Base-by-base conservation (phyloP, 2,888 invertebrate genomes). In the Calameuta idolon region DNA sequence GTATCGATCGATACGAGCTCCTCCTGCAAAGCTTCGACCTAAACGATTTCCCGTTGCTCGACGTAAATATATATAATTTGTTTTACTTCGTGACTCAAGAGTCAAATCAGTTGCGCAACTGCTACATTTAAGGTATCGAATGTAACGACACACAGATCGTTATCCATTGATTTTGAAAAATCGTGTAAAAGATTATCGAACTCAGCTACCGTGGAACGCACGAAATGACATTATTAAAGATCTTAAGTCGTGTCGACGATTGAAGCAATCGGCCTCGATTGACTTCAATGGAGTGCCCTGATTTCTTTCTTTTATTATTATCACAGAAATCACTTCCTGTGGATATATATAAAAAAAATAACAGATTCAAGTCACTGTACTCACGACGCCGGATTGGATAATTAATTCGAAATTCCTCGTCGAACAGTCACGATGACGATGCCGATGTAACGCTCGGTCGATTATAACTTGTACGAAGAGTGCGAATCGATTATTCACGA, bases 1-100 rank as follows among this genome's bases (percentile, higher is more conserved):
- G 68, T 83, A 33, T 79, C 82, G 37, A 78, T 85, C 34, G 79
- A 83, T 76, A 74, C 71, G 55, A 23, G 9, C 55, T 55, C 55
- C 23, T 55, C 23, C 23, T 55, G 55, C 55, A 23, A 55, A 55
- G 23, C 55, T 55, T 55, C 23, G 55, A 9, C 55, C 55, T 55
- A 55, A 55, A 55, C 55, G 55, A 55, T 55, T 23, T 23, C 55
- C 55, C 55, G 55, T 23, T 55, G 55, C 9, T 55, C 55, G 23
- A 55, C 55, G 55, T 55, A 23, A 55, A 55, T 23, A 23, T 23
- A 23, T 5, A 55, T 9, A 12, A 23, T 9, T 55, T 55, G 5
- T 55, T 55, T 2, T 55, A 55, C 23, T 9, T 9, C 55, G 4
- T 55, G 23, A 23, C 55, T 55, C 55, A 23, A 55, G 23, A 9